A percentile compares a stretch with the other conserved stretches of the same genome.
These are phyloP conservation scores for Hippocampus barbouri DNA, from an alignment of 2,113 vertebrate genomes.

Conservation along the genomic window DNA sequence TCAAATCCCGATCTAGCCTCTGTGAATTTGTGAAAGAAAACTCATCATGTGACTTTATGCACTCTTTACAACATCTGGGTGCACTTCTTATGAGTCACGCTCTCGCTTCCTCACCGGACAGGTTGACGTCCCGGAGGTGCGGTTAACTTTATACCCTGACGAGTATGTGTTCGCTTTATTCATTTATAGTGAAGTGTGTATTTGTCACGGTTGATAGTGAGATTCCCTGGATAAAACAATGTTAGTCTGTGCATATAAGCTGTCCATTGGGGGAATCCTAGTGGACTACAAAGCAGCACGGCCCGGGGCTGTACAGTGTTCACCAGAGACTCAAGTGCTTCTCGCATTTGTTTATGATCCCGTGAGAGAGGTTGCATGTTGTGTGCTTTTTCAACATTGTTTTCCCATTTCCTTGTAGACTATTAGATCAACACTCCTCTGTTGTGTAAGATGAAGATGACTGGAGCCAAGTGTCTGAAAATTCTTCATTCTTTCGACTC, in stretches of 20 bases:
- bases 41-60: not conserved
- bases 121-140: too few species aligned
- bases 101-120: too few species aligned
- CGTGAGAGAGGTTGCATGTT: constrained; percentile 44
- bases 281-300: constrained; percentile 58
- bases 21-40: too few species aligned
- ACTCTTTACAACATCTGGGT: not conserved
- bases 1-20: too few species aligned
- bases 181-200: constrained; percentile 30
- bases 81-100: too few species aligned
- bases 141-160: not conserved
- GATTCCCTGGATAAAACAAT: constrained; percentile 51
- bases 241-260: constrained; percentile 56
- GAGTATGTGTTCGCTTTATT: constrained; percentile 13
- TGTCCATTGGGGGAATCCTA: constrained; percentile 48
- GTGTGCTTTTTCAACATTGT: constrained; percentile 45
- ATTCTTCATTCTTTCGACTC: constrained; percentile 20
- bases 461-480: constrained; percentile 3
- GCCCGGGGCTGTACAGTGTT: constrained; percentile 55
- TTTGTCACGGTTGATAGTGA: constrained; percentile 52
- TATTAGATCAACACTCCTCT: constrained; percentile 43
- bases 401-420: constrained; percentile 38
- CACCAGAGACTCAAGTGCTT: constrained; percentile 58
- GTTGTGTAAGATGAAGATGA: constrained; percentile 18
- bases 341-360: constrained; percentile 61